These are phyloP conservation scores for Coecobrya sp. DNA, from an alignment of 2,888 invertebrate genomes.

Conservation along the genomic window DNA sequence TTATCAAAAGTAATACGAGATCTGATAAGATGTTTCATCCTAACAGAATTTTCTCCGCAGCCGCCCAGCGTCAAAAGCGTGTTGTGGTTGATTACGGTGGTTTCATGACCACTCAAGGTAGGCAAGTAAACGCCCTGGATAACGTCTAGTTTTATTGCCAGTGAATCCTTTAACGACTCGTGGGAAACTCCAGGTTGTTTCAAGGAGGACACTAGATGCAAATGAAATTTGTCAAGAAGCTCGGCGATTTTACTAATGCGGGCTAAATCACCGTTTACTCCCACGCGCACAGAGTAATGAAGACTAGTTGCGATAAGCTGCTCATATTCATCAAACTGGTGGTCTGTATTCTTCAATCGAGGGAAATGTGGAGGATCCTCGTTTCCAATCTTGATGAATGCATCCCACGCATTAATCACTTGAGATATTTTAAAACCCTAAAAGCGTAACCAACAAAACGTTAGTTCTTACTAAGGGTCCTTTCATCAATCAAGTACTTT, in stretches of 20 bases:
- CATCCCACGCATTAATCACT: constrained; percentile 84
- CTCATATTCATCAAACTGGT: constrained; percentile 86
- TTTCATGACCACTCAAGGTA: constrained; percentile 75
- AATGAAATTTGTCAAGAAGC: constrained; percentile 61
- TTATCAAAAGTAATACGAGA: constrained; percentile 56
- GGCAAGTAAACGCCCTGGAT: constrained; percentile 66
- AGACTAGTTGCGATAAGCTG: constrained; percentile 84
- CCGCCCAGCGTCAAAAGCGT: constrained; percentile 81
- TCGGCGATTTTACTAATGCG: constrained; percentile 10
- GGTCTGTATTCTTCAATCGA: constrained; percentile 58
- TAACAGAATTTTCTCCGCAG: constrained; percentile 79
- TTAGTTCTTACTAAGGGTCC: too few species aligned
- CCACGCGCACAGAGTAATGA: constrained; percentile 85
- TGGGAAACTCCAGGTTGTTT: constrained; percentile 38
- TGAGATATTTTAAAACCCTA: constrained; percentile 63
- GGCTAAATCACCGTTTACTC: constrained; percentile 73
- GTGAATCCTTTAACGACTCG: constrained; percentile 8
- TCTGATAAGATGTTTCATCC: constrained; percentile 82
- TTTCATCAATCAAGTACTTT: too few species aligned
- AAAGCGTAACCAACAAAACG: background rate
- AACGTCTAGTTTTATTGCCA: constrained; percentile 52
- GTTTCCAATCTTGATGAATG: constrained; percentile 81
- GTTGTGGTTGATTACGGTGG: constrained; percentile 60
- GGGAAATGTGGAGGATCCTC: constrained; percentile 80
- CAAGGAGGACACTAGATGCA: constrained; percentile 29